A percentile compares a stretch with the other conserved stretches of the same genome.
Conservation (phyloP, 1,140 invertebrate species). For the Zaprionus lachaisei region DNA sequence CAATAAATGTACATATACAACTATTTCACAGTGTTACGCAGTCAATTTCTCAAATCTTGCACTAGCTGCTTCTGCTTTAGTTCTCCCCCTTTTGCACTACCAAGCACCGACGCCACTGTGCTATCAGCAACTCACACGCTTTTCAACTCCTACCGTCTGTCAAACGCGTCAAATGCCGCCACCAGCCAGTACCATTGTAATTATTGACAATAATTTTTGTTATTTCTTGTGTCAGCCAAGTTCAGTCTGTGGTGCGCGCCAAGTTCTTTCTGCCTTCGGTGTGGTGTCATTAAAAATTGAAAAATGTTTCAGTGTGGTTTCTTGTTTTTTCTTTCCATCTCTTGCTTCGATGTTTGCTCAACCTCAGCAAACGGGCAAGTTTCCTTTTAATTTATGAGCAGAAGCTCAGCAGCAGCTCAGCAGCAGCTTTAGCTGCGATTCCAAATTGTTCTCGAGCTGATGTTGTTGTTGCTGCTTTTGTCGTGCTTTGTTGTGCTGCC, state of each 20-base stretch:
- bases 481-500: constrained; percentile 48
- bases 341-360: constrained; percentile 41
- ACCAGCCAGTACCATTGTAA: constrained; percentile 68
- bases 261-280: constrained; percentile 62
- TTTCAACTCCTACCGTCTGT: constrained; percentile 81
- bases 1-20: no score
- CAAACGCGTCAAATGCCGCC: constrained; percentile 75
- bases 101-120: constrained; percentile 19
- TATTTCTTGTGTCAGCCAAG: constrained; percentile 60
- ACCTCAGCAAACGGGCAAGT: constrained; percentile 25
- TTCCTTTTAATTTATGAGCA: constrained; percentile 48
- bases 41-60: no score
- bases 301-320: constrained; percentile 55
- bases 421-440: constrained; percentile 47
- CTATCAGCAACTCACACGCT: constrained; percentile 51
- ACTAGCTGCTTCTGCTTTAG: not conserved
- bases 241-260: constrained; percentile 14
- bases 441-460: constrained; percentile 5
- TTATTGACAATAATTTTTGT: constrained; percentile 82
- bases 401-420: constrained; percentile 7
- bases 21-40: no score
- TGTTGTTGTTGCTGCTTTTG: constrained; percentile 26
- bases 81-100: not conserved
- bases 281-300: constrained; percentile 70
- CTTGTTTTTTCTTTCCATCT: constrained; percentile 29